Base-by-base conservation (phyloP, 2,113 vertebrate species). In the Neolamprologus toae region DNA sequence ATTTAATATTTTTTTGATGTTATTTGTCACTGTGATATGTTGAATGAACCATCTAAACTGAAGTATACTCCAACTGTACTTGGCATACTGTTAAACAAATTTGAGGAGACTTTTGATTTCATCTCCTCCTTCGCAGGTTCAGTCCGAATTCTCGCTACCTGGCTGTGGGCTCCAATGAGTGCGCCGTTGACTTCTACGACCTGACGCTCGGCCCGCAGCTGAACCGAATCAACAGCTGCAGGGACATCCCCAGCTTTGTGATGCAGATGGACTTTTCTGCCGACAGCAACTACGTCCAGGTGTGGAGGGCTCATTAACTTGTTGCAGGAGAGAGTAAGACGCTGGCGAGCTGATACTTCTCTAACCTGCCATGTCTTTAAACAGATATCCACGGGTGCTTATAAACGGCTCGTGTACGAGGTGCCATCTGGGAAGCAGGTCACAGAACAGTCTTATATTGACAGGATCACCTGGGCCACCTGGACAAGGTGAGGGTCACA, bases 191-290 rank as follows among this genome's bases (percentile, higher is more conserved):
- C 93, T 99, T 99, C 93, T 99, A 99, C 71, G 98, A 99, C 91
- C 96, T 99, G 80, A 98, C 97, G 0, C 89, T 98, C 88, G 98
- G 98, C 54, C 98, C 98, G 7, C 97, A 98, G 21, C 97, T 99
- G 16, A 98, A 98, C 95, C 97, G 98, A 68, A 97, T 98, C 94
- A 98, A 98, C 97, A 98, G 98, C 93, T 99, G 98, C 96, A 97
- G 97, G 94, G 98, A 99, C 93, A 97, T 99, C 82, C 97, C 97
- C 79, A 98, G 98, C 95, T 99, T 99, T 42, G 98, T 99, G 84
- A 97, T 99, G 92, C 98, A 98, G 89, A 99, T 99, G 97, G 98
- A 99, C 95, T 99, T 99, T 90, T 99, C 98, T 79, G 98, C 98
- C 2, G 98, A 99, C 49, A 97, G 97, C 95, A 90, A 88, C 33